Conservation (phyloP, 1,140 invertebrate genomes). For the Drosophila chauvacae region DNA sequence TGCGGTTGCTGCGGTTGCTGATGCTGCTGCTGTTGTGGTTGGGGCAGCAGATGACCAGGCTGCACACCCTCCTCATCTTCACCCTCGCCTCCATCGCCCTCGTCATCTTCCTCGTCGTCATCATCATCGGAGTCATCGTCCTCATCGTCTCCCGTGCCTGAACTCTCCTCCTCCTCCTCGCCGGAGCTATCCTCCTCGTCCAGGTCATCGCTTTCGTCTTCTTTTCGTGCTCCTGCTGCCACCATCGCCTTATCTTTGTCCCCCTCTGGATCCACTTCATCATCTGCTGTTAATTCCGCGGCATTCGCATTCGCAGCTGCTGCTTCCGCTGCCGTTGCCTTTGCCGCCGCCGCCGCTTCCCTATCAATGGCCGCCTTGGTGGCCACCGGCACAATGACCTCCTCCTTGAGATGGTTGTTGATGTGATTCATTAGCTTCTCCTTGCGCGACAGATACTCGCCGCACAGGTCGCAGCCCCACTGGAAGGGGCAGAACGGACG, state of each 20-base stretch:
- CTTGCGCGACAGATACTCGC: conserved; percentile 81
- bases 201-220: conserved; percentile 28
- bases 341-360: not conserved
- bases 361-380: conserved; percentile 20
- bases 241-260: not conserved
- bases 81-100: conserved; percentile 33
- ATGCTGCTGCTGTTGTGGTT: conserved; percentile 1
- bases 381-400: conserved; percentile 74
- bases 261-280: not conserved
- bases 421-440: conserved; percentile 84
- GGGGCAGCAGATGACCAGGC: conserved; percentile 23
- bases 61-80: conserved; percentile 40
- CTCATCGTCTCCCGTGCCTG: conserved; percentile 25
- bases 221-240: not conserved
- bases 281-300: not conserved
- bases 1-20: conserved; percentile 3
- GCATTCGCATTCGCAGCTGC: not conserved
- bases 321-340: not conserved
- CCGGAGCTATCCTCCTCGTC: conserved; percentile 33
- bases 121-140: conserved; percentile 29
- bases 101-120: conserved; percentile 34
- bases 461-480: conserved; percentile 83
- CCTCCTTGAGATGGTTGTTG: conserved; percentile 79
- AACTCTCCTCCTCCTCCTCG: conserved; percentile 25
- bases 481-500: conserved; percentile 81